Evolutionary conservation across 2,797 vertebrate species (phyloP), one percentile per base, ranked within the genome.

Genomic region (Antrozous pallidus): DNA sequence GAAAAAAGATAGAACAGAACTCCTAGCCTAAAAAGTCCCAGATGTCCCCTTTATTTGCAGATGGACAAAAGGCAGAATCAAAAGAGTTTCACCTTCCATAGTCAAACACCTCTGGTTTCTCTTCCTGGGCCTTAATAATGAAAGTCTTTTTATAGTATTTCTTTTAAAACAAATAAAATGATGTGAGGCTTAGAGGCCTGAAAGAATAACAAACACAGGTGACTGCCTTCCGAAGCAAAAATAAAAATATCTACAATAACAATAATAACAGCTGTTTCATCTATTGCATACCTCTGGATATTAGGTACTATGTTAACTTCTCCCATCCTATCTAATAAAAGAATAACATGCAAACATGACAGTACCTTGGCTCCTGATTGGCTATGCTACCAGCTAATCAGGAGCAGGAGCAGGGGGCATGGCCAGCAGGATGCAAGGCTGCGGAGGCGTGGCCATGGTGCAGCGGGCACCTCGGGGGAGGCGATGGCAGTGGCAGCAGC

Each of bases 161-260:
- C 31, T 81, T 81, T 81, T 31, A n/a, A 80, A 58, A 71, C 24
- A 91, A 92, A 92, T 24, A 78, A 70, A 70, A 92, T 58, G 24
- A 91, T 77, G 51, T 79, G 40, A 78, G 10, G 63, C 12, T 16
- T 51, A 31, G 1, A 31, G 6, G 33, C 13, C 45, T 78, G 18
- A 70, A 28, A 42, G 28, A 81, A 71, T 61, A 18, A 63, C n/a
- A 49, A 33, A 56, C 58, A 42, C 31, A 81, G 36, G 11, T 42
- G n/a, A 63, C 36, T 33, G 54, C 22, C 20, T 88, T 54, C 51
- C 36, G 61, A 58, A 61, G 11, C 9, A 71, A 61, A 49, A 86
- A 36, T 38, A 40, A 49, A 61, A 77, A 70, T 36, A n/a, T 12
- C 7, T 14, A 12, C 31, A 63, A 61, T 61, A 79, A 49, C 22